Percentiles rank a stretch among this genome's conserved stretches.
Conservation (phyloP, 2,113 vertebrate species). For the Mellivora capensis region DNA sequence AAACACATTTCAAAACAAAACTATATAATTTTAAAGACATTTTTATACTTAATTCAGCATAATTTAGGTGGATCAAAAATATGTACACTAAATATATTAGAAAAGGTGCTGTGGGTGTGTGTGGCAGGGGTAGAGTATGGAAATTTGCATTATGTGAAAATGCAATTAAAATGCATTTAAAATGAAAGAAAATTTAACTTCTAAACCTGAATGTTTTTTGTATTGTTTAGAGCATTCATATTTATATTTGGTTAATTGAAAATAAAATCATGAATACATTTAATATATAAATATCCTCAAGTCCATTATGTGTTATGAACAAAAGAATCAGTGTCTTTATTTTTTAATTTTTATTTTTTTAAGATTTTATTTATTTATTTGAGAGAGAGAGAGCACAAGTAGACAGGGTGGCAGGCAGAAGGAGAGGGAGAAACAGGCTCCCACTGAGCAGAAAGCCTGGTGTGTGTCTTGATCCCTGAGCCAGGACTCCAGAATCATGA, state of each 20-base stretch:
- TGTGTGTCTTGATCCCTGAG: background rate
- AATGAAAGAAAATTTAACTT: background rate
- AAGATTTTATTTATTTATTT: too few species aligned
- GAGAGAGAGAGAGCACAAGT: too few species aligned
- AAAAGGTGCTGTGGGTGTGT: background rate
- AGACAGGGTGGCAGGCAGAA: background rate
- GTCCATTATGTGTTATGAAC: background rate
- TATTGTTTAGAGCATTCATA: background rate
- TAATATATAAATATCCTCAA: background rate
- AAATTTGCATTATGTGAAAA: background rate
- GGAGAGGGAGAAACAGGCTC: background rate
- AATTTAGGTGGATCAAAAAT: background rate
- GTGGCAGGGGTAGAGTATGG: background rate
- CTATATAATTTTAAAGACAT: background rate
- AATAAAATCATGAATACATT: background rate
- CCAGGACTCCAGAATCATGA: too few species aligned
- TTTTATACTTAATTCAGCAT: background rate
- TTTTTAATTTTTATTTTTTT: too few species aligned
- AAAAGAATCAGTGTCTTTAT: background rate
- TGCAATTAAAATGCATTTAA: background rate
- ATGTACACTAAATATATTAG: background rate
- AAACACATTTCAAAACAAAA: background rate
- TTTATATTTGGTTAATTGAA: background rate
- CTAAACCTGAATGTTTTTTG: background rate
- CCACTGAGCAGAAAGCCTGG: background rate